Base-by-base conservation (phyloP, 2,113 vertebrate genomes). In the Anguilla japonica region DNA sequence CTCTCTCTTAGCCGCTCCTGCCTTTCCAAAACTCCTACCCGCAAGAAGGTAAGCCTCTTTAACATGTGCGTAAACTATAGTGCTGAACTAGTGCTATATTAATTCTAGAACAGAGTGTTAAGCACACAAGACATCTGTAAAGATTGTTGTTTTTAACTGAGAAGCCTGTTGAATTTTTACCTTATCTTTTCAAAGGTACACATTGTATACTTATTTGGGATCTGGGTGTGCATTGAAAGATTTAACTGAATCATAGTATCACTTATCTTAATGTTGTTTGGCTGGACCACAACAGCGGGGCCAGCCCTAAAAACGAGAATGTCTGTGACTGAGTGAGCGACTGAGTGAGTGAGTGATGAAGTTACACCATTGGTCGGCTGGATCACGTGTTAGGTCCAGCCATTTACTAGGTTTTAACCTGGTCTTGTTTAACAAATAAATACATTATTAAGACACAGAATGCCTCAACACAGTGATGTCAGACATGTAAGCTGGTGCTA, bases 1-100 rank as follows among this genome's bases (percentile, higher is more conserved):
- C 95, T 97, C 81, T 96, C 97, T 15, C 93, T 98, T 34, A 95
- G 95, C 13, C 97, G 96, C 89, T 99, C 98, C 90, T 99, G 98
- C 92, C 97, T 99, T 87, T 93, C 94, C 91, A 99, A 98, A 92
- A 96, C 97, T 79, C 96, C 97, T 0, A 94, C 89, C 0, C 96
- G 97, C 80, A 99, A 98, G 92, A 99, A 99, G 98, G 98, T 99
- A 93, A 96, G 93, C 6, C n/a, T 13, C n/a, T 75, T 22, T 13
- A 13, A 7, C 13, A 8, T 26, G 2, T 67, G 18, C 22, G 7
- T 9, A 67, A 5, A 26, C 60, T 67, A 26, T 20, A 67, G 60
- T 67, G 20, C 18, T 26, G 22, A 9, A 75, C 26, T 75, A n/a
- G 11, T n/a, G n/a, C 13, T 67, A 5, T 67, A 26, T 22, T 26